phyloP scores from a whole-genome alignment of 2,113 vertebrate species.

The Patagioenas fasciata region DNA sequence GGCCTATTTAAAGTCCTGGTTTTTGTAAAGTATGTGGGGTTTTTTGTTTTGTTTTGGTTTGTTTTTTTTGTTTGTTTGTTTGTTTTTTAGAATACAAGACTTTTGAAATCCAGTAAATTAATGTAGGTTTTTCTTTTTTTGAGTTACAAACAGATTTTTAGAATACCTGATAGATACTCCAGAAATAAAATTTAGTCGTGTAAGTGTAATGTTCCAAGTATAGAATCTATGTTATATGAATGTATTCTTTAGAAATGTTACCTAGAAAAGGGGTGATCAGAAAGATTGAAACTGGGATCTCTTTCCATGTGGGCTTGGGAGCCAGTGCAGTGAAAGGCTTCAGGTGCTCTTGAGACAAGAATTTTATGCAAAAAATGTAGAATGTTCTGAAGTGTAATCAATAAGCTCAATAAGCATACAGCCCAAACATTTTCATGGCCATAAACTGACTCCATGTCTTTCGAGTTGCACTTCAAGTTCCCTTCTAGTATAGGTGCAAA shows the following conservation, averaged over 20 bases:
- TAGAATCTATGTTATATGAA: background rate
- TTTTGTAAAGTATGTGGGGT: background rate
- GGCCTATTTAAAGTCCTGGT: background rate
- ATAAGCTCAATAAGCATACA: accelerated
- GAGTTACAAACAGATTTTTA: background rate
- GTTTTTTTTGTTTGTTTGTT: too few species aligned
- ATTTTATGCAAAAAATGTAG: background rate
- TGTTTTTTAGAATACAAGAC: background rate
- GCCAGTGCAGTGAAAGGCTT: background rate
- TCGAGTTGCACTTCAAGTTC: background rate
- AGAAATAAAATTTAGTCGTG: background rate
- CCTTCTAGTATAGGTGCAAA: background rate
- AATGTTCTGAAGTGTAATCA: background rate
- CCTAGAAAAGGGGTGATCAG: background rate
- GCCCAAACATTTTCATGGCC: background rate
- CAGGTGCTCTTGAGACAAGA: background rate
- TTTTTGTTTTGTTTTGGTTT: too few species aligned
- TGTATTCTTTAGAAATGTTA: background rate
- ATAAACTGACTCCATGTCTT: background rate
- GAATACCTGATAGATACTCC: background rate
- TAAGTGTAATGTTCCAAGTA: background rate
- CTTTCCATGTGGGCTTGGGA: background rate
- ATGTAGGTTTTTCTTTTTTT: background rate
- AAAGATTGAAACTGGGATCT: background rate
- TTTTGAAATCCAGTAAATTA: background rate